Base-by-base conservation (phyloP, 2,797 vertebrate genomes). In the Spinibarbus caldwelli region DNA sequence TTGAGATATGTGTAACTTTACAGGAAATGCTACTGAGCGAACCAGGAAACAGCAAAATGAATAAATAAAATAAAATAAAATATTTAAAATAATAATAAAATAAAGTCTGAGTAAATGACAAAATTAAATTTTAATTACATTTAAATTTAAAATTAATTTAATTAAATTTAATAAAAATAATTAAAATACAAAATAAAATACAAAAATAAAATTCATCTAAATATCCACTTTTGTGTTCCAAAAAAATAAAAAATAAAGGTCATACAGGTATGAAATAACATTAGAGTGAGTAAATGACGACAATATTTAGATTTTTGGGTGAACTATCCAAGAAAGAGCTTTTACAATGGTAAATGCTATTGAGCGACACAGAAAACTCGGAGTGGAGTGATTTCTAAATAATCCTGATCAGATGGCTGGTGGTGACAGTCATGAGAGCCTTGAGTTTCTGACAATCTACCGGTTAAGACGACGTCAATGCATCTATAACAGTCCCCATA, bases 401-500 rank as follows among this genome's bases (percentile, higher is more conserved):
- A 45, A 26, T 71, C 12, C 12, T 14, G 1, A 67, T 67, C 31
- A 10, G 31, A 38, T 26, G 7, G 23, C 45, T 38, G 4, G 21
- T 14, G 23, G 45, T 26, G 62, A 67, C 29, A 15, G 64, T n/a
- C 23, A 2, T 34, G 78, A 71, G 34, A 36, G 23, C 2, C 0
- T 23, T 31, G 36, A 73, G 15, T 29, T 80, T 41, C 71, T 29
- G 49, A 67, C 31, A 29, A 68, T 68, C 26, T 31, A 45, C 8
- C 3, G 12, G n/a, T 31, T 62, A 52, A 67, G 26, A 23, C 38
- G 19, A 14, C 5, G 2, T 68, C 64, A 41, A 31, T 0, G 12
- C 67, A 73, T 67, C 57, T 57, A n/a, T 45, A 76, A 73, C 26
- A 77, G 52, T 76, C 68, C 59, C 23, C 2, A 7, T 36, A 54